A percentile compares a stretch with the other conserved stretches of the same genome.
Evolutionary conservation across 2,113 vertebrate species (phyloP).

Genomic region (Ranitomeya imitator): DNA sequence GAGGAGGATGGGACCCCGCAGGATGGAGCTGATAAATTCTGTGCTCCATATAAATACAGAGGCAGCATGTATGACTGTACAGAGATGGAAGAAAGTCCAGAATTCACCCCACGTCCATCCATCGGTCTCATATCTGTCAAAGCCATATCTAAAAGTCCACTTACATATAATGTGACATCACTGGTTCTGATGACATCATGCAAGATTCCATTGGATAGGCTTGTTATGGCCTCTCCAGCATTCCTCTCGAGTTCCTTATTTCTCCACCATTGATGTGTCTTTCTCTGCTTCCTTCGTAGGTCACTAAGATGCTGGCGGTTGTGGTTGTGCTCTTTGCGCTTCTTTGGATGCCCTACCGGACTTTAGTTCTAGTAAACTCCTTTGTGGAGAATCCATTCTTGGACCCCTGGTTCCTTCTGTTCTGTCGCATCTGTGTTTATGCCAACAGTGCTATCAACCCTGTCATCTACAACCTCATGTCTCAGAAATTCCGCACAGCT

Average conservation of each 20-base stretch:
- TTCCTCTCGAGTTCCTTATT: background rate
- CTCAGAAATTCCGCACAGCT: slow-evolving; percentile 76
- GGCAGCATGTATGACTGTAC: background rate
- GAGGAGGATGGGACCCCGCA: background rate
- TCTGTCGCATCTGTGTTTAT: slow-evolving; percentile 76
- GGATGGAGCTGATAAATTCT: slow-evolving; percentile 8
- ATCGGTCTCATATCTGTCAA: background rate
- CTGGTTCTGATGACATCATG: background rate
- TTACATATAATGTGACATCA: background rate
- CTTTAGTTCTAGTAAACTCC: slow-evolving; percentile 78
- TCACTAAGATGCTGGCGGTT: slow-evolving; percentile 79
- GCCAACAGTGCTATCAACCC: slow-evolving; percentile 82
- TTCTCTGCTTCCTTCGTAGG: slow-evolving; percentile 62
- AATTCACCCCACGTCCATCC: background rate
- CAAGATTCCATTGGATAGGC: background rate
- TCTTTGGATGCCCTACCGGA: slow-evolving; percentile 81
- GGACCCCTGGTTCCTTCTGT: slow-evolving; percentile 78
- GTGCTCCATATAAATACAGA: background rate
- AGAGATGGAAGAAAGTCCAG: background rate
- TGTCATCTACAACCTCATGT: slow-evolving; percentile 80
- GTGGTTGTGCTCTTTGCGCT: slow-evolving; percentile 77
- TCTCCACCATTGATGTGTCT: background rate
- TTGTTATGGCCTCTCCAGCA: background rate
- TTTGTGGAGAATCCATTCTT: slow-evolving; percentile 73
- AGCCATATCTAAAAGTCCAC: too few species aligned